phyloP scores from a whole-genome alignment of 2,113 vertebrate genomes.

The Coptodon bakossiorum region DNA sequence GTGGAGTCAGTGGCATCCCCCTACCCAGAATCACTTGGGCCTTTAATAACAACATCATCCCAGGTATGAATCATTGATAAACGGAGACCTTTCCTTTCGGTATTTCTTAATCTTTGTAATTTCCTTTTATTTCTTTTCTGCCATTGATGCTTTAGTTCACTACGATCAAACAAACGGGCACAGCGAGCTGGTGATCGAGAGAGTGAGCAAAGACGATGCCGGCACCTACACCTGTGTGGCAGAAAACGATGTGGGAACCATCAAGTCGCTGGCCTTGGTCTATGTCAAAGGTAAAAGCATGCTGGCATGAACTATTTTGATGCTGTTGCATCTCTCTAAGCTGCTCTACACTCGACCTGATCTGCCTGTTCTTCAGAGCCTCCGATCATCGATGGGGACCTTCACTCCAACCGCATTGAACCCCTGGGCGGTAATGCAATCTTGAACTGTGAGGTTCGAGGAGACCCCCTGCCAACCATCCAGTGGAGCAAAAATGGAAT shows the following conservation, averaged over 20 bases:
- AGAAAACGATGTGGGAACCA: constrained; percentile 83
- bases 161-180: constrained; percentile 76
- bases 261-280: constrained; percentile 87
- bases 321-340: neutral
- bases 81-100: neutral
- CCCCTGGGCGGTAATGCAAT: constrained; percentile 88
- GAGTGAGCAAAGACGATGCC: constrained; percentile 84
- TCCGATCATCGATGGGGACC: constrained; percentile 88
- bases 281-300: constrained; percentile 85
- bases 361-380: constrained; percentile 74
- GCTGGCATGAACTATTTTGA: neutral
- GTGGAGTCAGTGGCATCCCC: constrained; percentile 82
- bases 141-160: constrained; percentile 62
- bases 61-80: constrained; percentile 70
- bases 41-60: constrained; percentile 90
- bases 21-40: constrained; percentile 85
- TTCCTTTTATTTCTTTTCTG: neutral
- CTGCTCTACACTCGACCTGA: neutral
- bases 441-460: constrained; percentile 89
- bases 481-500: constrained; percentile 89
- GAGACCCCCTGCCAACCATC: constrained; percentile 88
- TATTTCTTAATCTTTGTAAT: neutral
- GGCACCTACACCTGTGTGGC: constrained; percentile 90
- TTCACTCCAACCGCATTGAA: constrained; percentile 82
- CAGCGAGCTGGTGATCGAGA: constrained; percentile 87